phyloP scores from a whole-genome alignment of 2,888 invertebrate species.

The Caenorhabditis plicata region DNA sequence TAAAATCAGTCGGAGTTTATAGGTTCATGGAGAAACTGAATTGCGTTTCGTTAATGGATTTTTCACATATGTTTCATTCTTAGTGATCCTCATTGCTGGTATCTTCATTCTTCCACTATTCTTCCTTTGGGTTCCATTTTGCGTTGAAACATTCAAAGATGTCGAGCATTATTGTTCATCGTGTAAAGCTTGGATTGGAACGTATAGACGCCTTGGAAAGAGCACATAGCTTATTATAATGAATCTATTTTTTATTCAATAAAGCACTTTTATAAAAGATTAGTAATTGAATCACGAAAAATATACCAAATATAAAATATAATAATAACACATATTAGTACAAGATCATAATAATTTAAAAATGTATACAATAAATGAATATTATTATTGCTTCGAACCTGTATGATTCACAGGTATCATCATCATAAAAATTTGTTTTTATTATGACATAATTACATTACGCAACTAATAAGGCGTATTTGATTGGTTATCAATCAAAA shows the following conservation, averaged over 20 bases:
- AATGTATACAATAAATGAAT: too few species aligned
- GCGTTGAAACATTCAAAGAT: slow-evolving; percentile 61
- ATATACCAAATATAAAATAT: background rate
- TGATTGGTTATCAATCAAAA: too few species aligned
- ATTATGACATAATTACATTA: too few species aligned
- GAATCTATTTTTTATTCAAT: too few species aligned
- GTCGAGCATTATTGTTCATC: slow-evolving; percentile 60
- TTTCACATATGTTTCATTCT: slow-evolving; percentile 60
- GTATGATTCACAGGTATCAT: too few species aligned
- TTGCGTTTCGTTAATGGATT: slow-evolving; percentile 60
- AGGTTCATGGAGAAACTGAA: slow-evolving; percentile 64
- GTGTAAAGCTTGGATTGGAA: slow-evolving; percentile 62
- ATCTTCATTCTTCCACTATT: slow-evolving; percentile 61
- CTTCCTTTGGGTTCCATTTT: slow-evolving; percentile 64
- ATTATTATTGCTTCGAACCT: too few species aligned
- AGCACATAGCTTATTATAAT: too few species aligned
- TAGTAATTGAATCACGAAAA: background rate
- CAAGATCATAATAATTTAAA: background rate
- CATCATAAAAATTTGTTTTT: too few species aligned
- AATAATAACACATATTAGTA: background rate
- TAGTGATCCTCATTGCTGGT: slow-evolving; percentile 57
- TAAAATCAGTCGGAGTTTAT: slow-evolving; percentile 9
- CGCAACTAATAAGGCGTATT: too few species aligned
- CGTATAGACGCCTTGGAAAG: slow-evolving; percentile 61
- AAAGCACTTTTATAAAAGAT: too few species aligned